phyloP scores from a whole-genome alignment of 2,113 vertebrate species.

The Muscicapa adusta region DNA sequence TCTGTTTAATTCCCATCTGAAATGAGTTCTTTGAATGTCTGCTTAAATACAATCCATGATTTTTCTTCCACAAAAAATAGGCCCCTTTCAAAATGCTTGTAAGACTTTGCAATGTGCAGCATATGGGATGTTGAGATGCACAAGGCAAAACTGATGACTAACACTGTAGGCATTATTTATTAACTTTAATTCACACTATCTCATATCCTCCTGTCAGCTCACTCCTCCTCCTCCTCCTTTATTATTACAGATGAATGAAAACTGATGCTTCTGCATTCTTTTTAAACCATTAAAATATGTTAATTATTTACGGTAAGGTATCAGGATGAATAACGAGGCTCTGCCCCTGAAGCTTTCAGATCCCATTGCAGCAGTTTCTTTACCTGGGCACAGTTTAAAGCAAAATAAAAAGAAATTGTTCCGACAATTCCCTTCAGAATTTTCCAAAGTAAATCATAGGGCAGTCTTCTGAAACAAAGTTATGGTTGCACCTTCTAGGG shows the following conservation, averaged over 20 bases:
- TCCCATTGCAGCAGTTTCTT: not conserved
- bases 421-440: not conserved
- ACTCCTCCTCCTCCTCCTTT: not conserved
- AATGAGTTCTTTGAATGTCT: not conserved
- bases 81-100: not conserved
- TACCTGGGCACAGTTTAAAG: not conserved
- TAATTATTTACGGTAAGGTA: not conserved
- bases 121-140: not conserved
- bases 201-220: conserved; percentile 31
- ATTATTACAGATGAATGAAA: conserved; percentile 32
- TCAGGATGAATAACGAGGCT: not conserved
- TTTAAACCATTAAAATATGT: conserved; percentile 18
- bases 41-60: not conserved
- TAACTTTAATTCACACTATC: conserved; percentile 24
- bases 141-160: conserved; percentile 30
- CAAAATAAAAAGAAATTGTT: not conserved
- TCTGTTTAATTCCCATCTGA: not conserved
- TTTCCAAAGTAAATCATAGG: not conserved
- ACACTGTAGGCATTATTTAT: conserved; percentile 24
- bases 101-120: not conserved
- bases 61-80: not conserved
- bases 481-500: not conserved
- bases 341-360: not conserved
- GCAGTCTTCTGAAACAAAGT: not conserved
- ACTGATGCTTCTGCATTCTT: conserved; percentile 31